Evolutionary conservation across 2,797 vertebrate species (phyloP).

Genomic region (Parauchenoglanis ngamensis): DNA sequence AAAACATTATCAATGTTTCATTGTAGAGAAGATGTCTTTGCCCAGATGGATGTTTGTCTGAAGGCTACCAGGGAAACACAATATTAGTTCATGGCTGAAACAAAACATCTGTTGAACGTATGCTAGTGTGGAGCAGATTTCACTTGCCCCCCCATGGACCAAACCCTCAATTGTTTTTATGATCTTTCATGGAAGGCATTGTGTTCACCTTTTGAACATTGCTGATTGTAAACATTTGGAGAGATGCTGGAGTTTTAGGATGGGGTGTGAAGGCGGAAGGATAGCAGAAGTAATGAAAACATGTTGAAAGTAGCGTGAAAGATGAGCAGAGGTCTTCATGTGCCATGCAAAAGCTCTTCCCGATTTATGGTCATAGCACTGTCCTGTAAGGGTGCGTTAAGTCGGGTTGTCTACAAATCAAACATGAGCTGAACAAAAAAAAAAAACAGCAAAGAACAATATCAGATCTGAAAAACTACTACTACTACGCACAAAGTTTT

Average conservation of each 20-base stretch:
- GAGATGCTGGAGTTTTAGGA: neutral
- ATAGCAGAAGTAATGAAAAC: neutral
- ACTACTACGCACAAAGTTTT: too few relatives aligned
- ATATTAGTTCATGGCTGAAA: conserved; percentile 18
- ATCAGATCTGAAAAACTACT: too few relatives aligned
- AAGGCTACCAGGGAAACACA: conserved; percentile 27
- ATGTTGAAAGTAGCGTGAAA: neutral
- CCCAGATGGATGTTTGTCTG: conserved; percentile 24
- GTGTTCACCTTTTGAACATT: neutral
- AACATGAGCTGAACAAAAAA: neutral
- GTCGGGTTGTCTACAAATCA: neutral
- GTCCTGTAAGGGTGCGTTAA: neutral
- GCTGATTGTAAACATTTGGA: neutral
- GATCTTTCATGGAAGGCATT: neutral
- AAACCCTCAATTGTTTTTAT: neutral
- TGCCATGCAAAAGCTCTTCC: neutral
- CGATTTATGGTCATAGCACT: neutral
- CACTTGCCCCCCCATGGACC: neutral
- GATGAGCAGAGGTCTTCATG: neutral
- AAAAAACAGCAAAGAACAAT: neutral
- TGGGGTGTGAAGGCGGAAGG: neutral
- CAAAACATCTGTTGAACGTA: conserved; percentile 34
- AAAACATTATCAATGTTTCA: neutral
- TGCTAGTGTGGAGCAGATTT: neutral
- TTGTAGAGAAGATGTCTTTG: neutral